Percentiles rank a stretch among this genome's conserved stretches.
phyloP scores from a whole-genome alignment of 2,888 invertebrate genomes.

The Andrena dorsata region DNA sequence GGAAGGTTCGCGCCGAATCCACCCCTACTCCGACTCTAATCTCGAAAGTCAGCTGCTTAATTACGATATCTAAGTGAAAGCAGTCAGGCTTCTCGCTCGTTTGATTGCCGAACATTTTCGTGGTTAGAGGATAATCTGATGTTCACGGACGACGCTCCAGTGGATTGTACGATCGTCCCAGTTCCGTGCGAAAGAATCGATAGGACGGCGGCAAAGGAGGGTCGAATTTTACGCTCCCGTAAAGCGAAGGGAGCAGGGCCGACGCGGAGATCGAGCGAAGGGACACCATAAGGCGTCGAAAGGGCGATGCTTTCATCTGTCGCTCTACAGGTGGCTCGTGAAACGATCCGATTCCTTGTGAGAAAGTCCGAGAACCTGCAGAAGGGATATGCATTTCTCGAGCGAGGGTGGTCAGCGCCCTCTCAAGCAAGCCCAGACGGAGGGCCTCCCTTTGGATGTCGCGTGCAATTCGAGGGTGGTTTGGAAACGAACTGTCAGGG shows the following conservation, averaged over 20 bases:
- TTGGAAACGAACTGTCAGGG: conserved; percentile 27
- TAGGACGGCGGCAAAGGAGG: conserved; percentile 10
- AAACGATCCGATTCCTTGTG: conserved; percentile 73
- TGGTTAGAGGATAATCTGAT: not conserved
- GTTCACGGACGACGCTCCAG: conserved; percentile 10
- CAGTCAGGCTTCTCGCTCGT: not conserved
- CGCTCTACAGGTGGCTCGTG: conserved; percentile 78
- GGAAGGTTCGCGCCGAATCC: too few relatives aligned
- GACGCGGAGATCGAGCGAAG: conserved; percentile 46
- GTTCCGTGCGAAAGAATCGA: conserved; percentile 35
- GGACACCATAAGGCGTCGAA: conserved; percentile 63
- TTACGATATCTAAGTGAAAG: too few relatives aligned
- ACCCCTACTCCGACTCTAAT: too few relatives aligned
- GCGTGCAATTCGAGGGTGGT: not conserved
- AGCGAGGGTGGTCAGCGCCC: conserved; percentile 43
- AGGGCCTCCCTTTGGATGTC: conserved; percentile 29
- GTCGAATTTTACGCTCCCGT: conserved; percentile 53
- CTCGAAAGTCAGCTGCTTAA: too few relatives aligned
- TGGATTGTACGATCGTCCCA: conserved; percentile 31
- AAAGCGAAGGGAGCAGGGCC: conserved; percentile 40
- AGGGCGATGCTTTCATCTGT: conserved; percentile 62
- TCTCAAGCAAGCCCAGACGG: not conserved
- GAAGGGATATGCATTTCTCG: conserved; percentile 58
- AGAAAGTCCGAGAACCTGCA: conserved; percentile 71
- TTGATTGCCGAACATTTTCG: not conserved